Evolutionary conservation across 2,888 invertebrate genomes (phyloP).

Genomic region (Drosophila dives): DNA sequence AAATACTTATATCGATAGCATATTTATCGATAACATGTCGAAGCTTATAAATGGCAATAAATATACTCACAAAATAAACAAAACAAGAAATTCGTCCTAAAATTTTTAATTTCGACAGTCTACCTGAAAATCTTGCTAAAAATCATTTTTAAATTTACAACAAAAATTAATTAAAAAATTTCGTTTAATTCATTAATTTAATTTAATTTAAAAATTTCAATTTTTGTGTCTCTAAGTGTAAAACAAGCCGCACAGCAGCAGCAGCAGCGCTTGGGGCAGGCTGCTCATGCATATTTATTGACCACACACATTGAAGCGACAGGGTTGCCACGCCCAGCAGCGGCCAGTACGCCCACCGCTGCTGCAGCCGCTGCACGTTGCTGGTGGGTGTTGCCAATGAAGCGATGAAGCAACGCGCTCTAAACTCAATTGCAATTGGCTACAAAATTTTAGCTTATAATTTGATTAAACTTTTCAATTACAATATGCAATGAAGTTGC

Average conservation of each 20-base stretch:
- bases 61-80: neutral
- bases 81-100: neutral
- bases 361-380: neutral
- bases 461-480: slow-evolving; percentile 79
- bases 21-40: slow-evolving; percentile 37
- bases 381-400: slow-evolving; percentile 43
- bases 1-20: too few species aligned
- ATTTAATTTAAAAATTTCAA: accelerated
- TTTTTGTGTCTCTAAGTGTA: neutral
- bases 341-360: slow-evolving; percentile 5
- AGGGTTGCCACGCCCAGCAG: slow-evolving; percentile 40
- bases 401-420: slow-evolving; percentile 33
- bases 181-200: neutral
- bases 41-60: neutral
- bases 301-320: slow-evolving; percentile 58
- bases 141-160: neutral
- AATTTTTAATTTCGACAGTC: neutral
- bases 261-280: slow-evolving; percentile 7
- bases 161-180: neutral
- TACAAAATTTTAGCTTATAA: slow-evolving; percentile 73
- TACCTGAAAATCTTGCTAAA: neutral
- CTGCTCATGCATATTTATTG: slow-evolving; percentile 74
- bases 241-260: neutral
- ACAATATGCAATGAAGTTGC: slow-evolving; percentile 79
- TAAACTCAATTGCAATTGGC: slow-evolving; percentile 75